A percentile compares a stretch with the other conserved stretches of the same genome.
Evolutionary conservation across 1,140 invertebrate genomes (phyloP).

Genomic region (Nymphalis io): DNA sequence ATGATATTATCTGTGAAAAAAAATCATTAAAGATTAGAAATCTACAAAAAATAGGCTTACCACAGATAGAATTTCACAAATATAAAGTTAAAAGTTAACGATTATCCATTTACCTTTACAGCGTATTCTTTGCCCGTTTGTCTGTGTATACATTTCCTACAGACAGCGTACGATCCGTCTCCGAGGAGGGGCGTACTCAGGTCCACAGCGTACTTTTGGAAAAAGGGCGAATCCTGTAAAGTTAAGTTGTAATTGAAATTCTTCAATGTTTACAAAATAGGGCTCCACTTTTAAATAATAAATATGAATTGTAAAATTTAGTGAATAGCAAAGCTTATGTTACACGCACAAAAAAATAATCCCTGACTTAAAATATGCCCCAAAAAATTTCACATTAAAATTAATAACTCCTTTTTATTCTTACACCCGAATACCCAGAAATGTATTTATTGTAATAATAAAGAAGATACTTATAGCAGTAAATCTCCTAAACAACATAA

Average conservation of each 20-base stretch:
- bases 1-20: slow-evolving; percentile 85
- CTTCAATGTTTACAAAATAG: too few species aligned
- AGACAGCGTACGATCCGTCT: slow-evolving; percentile 94
- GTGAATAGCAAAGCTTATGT: too few species aligned
- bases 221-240: slow-evolving; percentile 90
- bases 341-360: too few species aligned
- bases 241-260: neutral
- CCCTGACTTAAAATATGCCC: too few species aligned
- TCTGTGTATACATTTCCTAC: slow-evolving; percentile 90
- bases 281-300: too few species aligned
- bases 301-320: too few species aligned
- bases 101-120: slow-evolving; percentile 88
- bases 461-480: neutral
- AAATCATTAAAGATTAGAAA: neutral
- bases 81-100: too few species aligned
- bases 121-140: slow-evolving; percentile 89
- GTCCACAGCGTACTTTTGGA: slow-evolving; percentile 90
- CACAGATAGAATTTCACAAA: too few species aligned
- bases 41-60: neutral
- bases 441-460: neutral
- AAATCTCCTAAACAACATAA: too few species aligned
- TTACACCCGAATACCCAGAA: too few species aligned
- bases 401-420: too few species aligned
- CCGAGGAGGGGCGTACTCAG: slow-evolving; percentile 87
- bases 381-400: too few species aligned